Evolutionary conservation across 2,797 vertebrate genomes (phyloP), one percentile per base, ranked within the genome.

Genomic region (Artibeus jamaicensis): DNA sequence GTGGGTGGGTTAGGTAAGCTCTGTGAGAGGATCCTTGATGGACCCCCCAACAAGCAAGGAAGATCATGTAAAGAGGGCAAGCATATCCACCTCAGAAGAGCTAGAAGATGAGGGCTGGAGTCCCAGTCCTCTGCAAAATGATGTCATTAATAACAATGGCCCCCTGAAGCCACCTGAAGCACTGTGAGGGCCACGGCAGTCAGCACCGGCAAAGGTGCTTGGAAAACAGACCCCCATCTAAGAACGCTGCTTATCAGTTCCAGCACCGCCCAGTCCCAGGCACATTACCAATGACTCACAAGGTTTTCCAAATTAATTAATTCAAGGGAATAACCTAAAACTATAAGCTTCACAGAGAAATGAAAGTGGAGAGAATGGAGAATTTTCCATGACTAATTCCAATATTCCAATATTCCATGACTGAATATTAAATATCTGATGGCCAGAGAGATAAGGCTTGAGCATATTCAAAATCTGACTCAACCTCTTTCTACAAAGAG

Each of bases 361-460:
- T 0, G 1, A 87, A 84, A 22, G 34, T 11, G 7, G 59, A 81
- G 12, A 81, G 26, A 70, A 68, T 46, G 24, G 53, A 79, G 46
- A 91, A 50, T 53, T 71, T 71, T 87, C 83, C 32, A 76, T 18
- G 14, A 83, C 53, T 39, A 50, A 86, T 81, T 86, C 62, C 15
- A 86, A 59, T 46, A 62, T 53, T 53, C 50, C 50, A 50, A 50
- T 57, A 57, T 57, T 26, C 55, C 57, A 29, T 59, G 24, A 26
- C 37, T 59, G 42, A 82, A 53, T 50, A 57, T 78, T 86, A 93
- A 89, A 78, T 86, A 93, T 92, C 73, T 87, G 70, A 94, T 14
- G n/a, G 39, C 26, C 55, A 15, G 50, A 90, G 39, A 91, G 37
- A 86, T 21, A 79, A 86, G 16, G 34, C 34, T 62, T 59, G 26